A percentile compares a stretch with the other conserved stretches of the same genome.
These are phyloP conservation scores for Sturnira hondurensis DNA, from an alignment of 2,113 vertebrate species.

Conservation along the genomic window DNA sequence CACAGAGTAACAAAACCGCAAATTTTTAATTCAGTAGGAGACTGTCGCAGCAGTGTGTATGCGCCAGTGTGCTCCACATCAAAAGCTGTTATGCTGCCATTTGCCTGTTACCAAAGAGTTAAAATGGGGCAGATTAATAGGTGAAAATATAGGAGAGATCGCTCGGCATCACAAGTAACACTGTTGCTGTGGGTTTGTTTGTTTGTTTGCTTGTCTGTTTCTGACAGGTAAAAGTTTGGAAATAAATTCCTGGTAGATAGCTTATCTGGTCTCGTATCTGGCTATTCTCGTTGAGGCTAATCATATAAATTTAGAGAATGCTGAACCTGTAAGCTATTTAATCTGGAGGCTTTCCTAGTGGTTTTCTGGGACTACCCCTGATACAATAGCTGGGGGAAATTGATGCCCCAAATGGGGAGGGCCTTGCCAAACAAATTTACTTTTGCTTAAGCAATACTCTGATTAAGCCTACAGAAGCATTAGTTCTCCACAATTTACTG, in stretches of 20 bases:
- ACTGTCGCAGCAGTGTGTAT: conserved; percentile 7
- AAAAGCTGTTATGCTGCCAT: background rate
- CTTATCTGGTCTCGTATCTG: background rate
- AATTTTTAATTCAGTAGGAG: background rate
- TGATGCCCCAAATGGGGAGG: background rate
- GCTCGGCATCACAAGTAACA: background rate
- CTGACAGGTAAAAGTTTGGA: background rate
- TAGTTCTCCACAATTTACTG: background rate
- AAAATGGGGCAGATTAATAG: background rate
- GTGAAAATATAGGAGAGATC: background rate
- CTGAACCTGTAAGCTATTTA: background rate
- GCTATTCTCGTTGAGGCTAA: background rate
- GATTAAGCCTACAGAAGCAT: conserved; percentile 3
- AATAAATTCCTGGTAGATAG: conserved; percentile 12
- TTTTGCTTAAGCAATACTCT: conserved; percentile 46
- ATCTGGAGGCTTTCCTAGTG: background rate
- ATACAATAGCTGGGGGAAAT: background rate
- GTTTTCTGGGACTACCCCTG: background rate
- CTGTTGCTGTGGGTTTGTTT: background rate
- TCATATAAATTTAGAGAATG: conserved; percentile 10
- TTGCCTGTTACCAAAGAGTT: background rate
- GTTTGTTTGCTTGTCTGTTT: background rate
- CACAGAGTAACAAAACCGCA: conserved; percentile 16
- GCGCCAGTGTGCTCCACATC: background rate
- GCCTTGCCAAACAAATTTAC: conserved; percentile 5